Conservation (phyloP, 2,888 invertebrate species). For the Latrodectus elegans region DNA sequence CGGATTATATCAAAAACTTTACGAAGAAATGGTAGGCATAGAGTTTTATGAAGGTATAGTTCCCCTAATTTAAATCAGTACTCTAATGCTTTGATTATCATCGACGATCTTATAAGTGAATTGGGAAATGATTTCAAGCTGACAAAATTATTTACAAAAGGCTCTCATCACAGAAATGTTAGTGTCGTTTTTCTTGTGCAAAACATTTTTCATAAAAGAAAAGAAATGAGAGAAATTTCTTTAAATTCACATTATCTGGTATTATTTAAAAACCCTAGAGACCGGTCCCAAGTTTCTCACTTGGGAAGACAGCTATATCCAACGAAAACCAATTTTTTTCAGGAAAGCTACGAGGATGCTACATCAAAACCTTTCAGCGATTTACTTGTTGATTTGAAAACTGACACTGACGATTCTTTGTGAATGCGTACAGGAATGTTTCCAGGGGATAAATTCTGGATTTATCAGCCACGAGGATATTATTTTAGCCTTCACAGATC, state of each 20-base stretch:
- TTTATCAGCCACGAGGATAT: background rate
- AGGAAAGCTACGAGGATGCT: conserved; percentile 29
- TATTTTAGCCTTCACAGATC: background rate
- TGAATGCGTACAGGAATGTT: background rate
- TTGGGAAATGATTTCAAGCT: conserved; percentile 19
- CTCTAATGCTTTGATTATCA: background rate
- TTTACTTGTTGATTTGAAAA: background rate
- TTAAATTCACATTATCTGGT: conserved; percentile 47
- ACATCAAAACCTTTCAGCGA: conserved; percentile 1
- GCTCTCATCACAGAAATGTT: conserved; percentile 34
- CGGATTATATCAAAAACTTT: conserved; percentile 26
- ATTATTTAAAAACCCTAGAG: conserved; percentile 43
- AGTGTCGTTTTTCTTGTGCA: conserved; percentile 42
- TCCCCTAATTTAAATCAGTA: conserved; percentile 2
- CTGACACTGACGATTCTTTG: background rate
- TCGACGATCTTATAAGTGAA: conserved; percentile 49
- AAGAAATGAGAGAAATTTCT: conserved; percentile 46
- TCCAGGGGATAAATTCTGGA: conserved; percentile 1
- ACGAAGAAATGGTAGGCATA: background rate
- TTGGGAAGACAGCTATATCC: conserved; percentile 39
- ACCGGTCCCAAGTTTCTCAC: conserved; percentile 15
- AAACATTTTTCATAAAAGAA: conserved; percentile 18
- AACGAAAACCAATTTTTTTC: conserved; percentile 2
- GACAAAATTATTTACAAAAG: conserved; percentile 43
- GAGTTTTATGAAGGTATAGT: conserved; percentile 1